Evolutionary conservation across 2,797 vertebrate genomes (phyloP), one percentile per base, ranked within the genome.

Genomic region (Eulemur rubriventer): DNA sequence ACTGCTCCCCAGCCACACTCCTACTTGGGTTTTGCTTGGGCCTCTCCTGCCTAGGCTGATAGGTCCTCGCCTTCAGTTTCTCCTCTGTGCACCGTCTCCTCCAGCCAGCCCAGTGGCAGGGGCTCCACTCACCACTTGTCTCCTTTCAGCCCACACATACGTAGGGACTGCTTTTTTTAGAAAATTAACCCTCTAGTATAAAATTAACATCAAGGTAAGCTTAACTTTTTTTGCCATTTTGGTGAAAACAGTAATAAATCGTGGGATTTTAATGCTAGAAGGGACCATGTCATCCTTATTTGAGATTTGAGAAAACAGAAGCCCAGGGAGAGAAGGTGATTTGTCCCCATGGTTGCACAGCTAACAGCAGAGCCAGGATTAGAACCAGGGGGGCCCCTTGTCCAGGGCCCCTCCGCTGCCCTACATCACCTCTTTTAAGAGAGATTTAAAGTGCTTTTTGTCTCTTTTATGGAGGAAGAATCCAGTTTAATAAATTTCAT

Each of bases 401-500:
- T 35, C 50, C 11, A 17, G 61, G 30, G 46, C 35, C 63, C 52
- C 41, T 90, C 46, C 12, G 7, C 6, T 61, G 67, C 33, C 76
- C n/a, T 18, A 41, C 70, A 38, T 7, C 3, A 2, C 50, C 26
- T 24, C 33, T 95, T 76, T 43, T 73, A 78, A 86, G 63, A 87
- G 78, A 97, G 78, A 65, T 79, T 95, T 94, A 59, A 73, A 82
- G 59, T 67, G 86, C 69, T 92, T 93, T 6, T 93, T 6, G 1
- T 63, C 59, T 94, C 55, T 76, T 89, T 79, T 85, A 4, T 79
- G 76, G 94, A 95, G 93, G 65, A 97, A 98, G 75, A 83, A 94
- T 86, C 82, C 80, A 84, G 83, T 89, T 94, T 96, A 91, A 96
- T 97, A 93, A 69, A 83, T 97, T 95, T 95, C 94, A 78, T 97